Evolutionary conservation across 2,888 invertebrate species (phyloP), one percentile per base, ranked within the genome.

Genomic region (Linyphia triangularis): DNA sequence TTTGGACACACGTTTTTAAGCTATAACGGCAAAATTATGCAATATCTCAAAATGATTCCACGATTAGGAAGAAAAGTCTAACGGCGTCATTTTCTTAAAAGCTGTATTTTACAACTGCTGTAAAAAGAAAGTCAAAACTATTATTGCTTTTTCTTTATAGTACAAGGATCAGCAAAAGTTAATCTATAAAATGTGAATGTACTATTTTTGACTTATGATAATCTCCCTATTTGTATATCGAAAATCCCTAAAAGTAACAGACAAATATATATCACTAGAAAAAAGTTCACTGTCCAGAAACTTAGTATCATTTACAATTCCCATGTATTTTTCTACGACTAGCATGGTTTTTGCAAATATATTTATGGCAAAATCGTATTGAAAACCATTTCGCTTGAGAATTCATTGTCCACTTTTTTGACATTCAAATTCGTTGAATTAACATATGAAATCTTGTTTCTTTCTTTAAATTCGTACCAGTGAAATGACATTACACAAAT

Each of bases 151-250:
- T 51, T 16, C 51, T 51, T 51, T 51, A 51, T n/a, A 13, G 51
- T n/a, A 51, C n/a, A n/a, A n/a, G n/a, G n/a, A 51, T 51, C 51
- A 13, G 26, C 22, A 7, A 43, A 77, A 51, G 30, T 28, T 67
- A 51, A 79, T 79, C 51, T 30, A 43, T 67, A 33, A 28, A 78
- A 43, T 43, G 78, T 51, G 51, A 28, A 79, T 63, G 51, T 22
- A 37, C 51, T 65, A 19, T 28, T 51, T 79, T 67, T 51, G 16
- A 79, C 7, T 67, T 67, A 67, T 67, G 78, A 22, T 67, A 79
- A 79, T 79, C 26, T 26, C 33, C n/a, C 22, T n/a, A 67, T 79
- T 65, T 43, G 26, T 24, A 13, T 43, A 65, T 78, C 65, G 51
- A 67, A 24, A 43, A 30, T 33, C 19, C 2, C n/a, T 37, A 10